Percentiles rank a stretch among this genome's conserved stretches.
Conservation (phyloP, 2,888 invertebrate genomes). For the Oxycera nigricornis region DNA sequence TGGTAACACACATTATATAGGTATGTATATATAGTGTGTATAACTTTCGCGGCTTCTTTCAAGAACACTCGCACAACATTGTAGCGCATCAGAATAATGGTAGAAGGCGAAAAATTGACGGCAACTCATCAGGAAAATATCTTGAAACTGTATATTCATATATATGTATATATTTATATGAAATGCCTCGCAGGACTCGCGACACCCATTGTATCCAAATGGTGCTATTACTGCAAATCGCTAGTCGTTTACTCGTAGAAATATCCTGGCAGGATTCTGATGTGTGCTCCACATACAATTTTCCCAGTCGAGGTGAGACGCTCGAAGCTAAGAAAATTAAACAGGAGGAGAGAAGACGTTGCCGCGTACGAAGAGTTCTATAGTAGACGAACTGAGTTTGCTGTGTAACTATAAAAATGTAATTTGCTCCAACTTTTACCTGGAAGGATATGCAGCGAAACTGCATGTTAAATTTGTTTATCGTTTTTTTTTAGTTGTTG, state of each 20-base stretch:
- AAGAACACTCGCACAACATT: neutral
- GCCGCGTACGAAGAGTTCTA: neutral
- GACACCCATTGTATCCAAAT: constrained; percentile 18
- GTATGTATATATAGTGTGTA: neutral
- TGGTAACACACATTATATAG: no score
- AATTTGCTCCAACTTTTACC: constrained; percentile 15
- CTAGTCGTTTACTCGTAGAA: constrained; percentile 4
- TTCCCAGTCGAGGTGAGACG: neutral
- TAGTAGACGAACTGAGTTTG: neutral
- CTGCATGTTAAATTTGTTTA: constrained; percentile 20
- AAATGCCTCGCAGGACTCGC: constrained; percentile 11
- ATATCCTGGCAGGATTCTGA: constrained; percentile 5
- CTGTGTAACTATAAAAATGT: constrained; percentile 3
- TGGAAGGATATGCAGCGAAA: neutral
- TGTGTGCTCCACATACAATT: neutral
- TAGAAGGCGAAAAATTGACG: neutral
- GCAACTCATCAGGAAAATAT: constrained; percentile 23
- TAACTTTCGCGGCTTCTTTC: neutral
- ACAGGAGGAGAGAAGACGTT: neutral
- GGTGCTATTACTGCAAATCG: constrained; percentile 21
- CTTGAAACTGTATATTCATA: neutral
- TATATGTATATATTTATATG: neutral
- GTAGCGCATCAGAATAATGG: neutral
- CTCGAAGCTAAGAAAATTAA: neutral
- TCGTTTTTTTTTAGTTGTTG: neutral